These are phyloP conservation scores for Oligia latruncula DNA, from an alignment of 2,888 invertebrate species.

Conservation along the genomic window DNA sequence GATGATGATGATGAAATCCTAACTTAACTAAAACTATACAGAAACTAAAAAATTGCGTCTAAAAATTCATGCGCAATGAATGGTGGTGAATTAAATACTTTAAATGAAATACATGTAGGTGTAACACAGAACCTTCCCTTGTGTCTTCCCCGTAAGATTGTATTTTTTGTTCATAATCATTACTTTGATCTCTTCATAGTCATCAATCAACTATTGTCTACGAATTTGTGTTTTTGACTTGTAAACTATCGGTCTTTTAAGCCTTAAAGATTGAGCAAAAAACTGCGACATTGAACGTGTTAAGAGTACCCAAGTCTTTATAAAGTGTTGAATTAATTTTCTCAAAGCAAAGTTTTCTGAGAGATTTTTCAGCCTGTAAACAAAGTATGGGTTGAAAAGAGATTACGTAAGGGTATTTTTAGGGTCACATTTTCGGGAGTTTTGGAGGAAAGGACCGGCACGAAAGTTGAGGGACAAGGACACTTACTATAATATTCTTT, in stretches of 20 bases:
- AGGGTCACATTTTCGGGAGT: conserved; percentile 34
- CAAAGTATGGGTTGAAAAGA: conserved; percentile 65
- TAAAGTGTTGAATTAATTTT: conserved; percentile 59
- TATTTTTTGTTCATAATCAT: neutral
- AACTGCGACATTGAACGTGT: conserved; percentile 43
- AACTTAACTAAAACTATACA: too few relatives aligned
- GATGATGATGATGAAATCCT: too few relatives aligned
- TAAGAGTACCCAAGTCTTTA: conserved; percentile 38
- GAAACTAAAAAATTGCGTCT: too few relatives aligned
- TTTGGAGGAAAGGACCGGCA: conserved; percentile 31
- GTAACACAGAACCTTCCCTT: neutral
- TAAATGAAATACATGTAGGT: too few relatives aligned
- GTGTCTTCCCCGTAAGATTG: neutral
- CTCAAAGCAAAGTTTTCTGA: conserved; percentile 51
- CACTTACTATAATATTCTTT: conserved; percentile 47
- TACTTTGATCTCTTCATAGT: neutral
- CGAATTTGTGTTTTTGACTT: conserved; percentile 4
- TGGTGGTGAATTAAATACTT: too few relatives aligned
- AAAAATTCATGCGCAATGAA: too few relatives aligned
- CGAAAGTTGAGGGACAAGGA: conserved; percentile 22
- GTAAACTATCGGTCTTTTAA: neutral
- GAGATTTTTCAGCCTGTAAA: conserved; percentile 55
- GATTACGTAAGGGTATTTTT: conserved; percentile 57
- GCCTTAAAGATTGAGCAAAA: conserved; percentile 35
- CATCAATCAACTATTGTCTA: neutral